Percentiles rank a stretch among this genome's conserved stretches.
These are phyloP conservation scores for Corythoichthys haematopterus DNA, from an alignment of 2,113 vertebrate species.

Conservation along the genomic window DNA sequence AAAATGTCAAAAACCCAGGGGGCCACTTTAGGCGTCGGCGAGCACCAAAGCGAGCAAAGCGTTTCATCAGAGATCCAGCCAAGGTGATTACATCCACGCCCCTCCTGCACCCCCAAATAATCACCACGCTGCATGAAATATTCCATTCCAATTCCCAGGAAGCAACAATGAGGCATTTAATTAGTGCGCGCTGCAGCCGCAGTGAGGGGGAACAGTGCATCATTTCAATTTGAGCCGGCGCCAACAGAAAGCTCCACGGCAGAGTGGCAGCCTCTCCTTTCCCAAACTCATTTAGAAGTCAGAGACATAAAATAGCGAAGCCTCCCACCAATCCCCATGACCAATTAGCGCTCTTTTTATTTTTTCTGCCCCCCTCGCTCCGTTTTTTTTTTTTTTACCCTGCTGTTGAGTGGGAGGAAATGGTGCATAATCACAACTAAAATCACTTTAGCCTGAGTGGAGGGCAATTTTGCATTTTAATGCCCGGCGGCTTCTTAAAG, in stretches of 20 bases:
- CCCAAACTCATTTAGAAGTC: slow-evolving; percentile 70
- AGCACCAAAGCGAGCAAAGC: slow-evolving; percentile 49
- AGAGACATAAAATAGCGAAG: slow-evolving; percentile 64
- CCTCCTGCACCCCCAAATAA: slow-evolving; percentile 73
- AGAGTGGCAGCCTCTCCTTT: slow-evolving; percentile 60
- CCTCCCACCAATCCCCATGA: slow-evolving; percentile 66
- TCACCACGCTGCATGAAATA: slow-evolving; percentile 70
- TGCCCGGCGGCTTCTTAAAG: slow-evolving; percentile 54
- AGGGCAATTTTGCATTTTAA: slow-evolving; percentile 66
- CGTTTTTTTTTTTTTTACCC: slow-evolving; percentile 30
- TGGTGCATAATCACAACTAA: slow-evolving; percentile 64
- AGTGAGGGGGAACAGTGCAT: slow-evolving; percentile 70
- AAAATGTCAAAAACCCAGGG: slow-evolving; percentile 28
- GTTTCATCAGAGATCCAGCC: slow-evolving; percentile 66
- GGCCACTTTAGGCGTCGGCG: slow-evolving; percentile 36
- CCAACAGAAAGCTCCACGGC: slow-evolving; percentile 59
- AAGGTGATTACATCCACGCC: slow-evolving; percentile 69
- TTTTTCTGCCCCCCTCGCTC: slow-evolving; percentile 24
- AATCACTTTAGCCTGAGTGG: slow-evolving; percentile 61
- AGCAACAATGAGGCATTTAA: slow-evolving; percentile 77
- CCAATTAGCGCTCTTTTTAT: slow-evolving; percentile 67
- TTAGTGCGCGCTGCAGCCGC: slow-evolving; percentile 66
- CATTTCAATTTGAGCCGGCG: slow-evolving; percentile 70
- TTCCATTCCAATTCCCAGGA: slow-evolving; percentile 74
- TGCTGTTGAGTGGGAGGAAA: slow-evolving; percentile 49